Conservation (phyloP, 2,797 vertebrate species). For the Hemibagrus guttatus region DNA sequence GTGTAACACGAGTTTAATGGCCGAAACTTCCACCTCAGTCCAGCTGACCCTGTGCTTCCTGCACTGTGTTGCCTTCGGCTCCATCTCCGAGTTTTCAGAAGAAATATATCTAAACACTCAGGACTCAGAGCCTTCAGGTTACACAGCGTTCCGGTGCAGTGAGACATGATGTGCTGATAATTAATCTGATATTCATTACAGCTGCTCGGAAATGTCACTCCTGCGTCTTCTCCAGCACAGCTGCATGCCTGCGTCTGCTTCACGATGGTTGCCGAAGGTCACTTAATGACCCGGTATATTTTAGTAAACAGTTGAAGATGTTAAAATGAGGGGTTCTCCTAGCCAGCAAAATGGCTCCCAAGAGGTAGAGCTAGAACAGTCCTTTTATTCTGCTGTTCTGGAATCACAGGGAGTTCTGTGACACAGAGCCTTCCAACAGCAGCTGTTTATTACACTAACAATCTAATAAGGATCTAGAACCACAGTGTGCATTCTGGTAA, state of each 20-base stretch:
- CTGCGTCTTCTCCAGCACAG: slow-evolving; percentile 7
- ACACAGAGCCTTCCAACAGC: background rate
- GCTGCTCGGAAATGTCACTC: slow-evolving; percentile 48
- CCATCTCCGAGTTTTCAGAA: slow-evolving; percentile 20
- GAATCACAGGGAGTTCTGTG: background rate
- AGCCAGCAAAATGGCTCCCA: background rate
- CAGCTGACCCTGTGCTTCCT: slow-evolving; percentile 5
- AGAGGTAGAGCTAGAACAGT: background rate
- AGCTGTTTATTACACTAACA: no score
- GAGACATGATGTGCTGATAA: slow-evolving; percentile 20
- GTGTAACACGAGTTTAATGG: slow-evolving; percentile 19
- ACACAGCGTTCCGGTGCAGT: background rate
- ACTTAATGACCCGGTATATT: background rate
- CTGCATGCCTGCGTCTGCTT: slow-evolving; percentile 6
- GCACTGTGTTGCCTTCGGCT: background rate
- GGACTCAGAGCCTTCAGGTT: slow-evolving; percentile 14
- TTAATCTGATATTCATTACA: slow-evolving; percentile 43
- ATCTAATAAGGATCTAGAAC: no score
- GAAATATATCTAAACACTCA: slow-evolving; percentile 6
- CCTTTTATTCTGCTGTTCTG: background rate
- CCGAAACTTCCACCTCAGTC: slow-evolving; percentile 12
- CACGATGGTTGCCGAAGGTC: background rate
- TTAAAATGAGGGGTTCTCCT: background rate
- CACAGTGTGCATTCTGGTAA: background rate
- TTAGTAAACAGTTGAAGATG: background rate